Evolutionary conservation across 2,113 vertebrate genomes (phyloP).

Genomic region (Illadopsis cleaveri): DNA sequence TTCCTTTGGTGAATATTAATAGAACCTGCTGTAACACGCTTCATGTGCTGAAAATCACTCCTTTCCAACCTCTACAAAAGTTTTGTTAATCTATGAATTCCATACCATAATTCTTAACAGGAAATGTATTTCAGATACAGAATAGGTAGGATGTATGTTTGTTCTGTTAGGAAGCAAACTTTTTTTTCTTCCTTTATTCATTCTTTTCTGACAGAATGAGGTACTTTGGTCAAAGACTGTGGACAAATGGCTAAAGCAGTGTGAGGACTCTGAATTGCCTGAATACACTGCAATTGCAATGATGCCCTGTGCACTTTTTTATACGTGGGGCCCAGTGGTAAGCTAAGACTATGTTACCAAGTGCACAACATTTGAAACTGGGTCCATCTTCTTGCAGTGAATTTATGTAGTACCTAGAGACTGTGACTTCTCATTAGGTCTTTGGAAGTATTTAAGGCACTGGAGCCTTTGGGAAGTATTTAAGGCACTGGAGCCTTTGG

Average conservation of each 20-base stretch:
- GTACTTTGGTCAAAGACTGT: neutral
- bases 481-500: neutral
- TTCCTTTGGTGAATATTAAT: slow-evolving; percentile 67
- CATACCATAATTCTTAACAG: neutral
- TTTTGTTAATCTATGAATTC: neutral
- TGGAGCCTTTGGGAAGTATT: neutral
- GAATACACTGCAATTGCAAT: neutral
- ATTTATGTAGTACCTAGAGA: neutral
- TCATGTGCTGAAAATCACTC: neutral
- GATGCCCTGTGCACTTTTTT: neutral
- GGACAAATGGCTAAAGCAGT: neutral
- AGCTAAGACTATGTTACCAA: neutral
- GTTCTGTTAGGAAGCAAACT: neutral
- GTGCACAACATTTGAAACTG: neutral
- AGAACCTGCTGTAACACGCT: slow-evolving; percentile 23
- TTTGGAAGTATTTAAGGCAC: neutral
- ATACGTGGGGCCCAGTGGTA: too few relatives aligned
- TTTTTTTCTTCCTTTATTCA: neutral
- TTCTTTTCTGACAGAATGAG: neutral
- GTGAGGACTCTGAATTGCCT: neutral
- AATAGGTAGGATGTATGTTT: neutral
- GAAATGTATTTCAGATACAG: neutral
- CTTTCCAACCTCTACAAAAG: neutral
- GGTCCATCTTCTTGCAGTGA: neutral
- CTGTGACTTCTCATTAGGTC: fast-evolving